Conservation (phyloP, 2,113 vertebrate genomes). For the Laticauda laticaudata region DNA sequence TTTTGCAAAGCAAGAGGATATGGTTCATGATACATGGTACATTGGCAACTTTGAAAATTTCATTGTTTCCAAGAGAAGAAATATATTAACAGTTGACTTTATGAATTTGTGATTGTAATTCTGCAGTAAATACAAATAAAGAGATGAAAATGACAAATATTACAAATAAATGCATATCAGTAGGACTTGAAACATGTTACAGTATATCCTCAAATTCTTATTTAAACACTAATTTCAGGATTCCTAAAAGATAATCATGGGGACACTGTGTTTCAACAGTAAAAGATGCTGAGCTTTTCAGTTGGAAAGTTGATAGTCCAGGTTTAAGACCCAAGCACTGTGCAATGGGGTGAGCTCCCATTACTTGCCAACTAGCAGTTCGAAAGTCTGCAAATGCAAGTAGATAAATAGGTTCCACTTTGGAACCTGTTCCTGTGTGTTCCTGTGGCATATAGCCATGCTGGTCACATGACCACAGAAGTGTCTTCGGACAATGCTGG, state of each 20-base stretch:
- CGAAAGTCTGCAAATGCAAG: too few species aligned
- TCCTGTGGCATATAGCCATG: too few species aligned
- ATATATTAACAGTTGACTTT: conserved; percentile 34
- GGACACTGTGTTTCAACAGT: background rate
- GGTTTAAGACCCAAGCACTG: background rate
- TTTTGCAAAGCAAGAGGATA: conserved; percentile 63
- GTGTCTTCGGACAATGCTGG: too few species aligned
- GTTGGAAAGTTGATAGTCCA: background rate
- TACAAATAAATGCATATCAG: conserved; percentile 47
- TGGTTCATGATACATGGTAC: conserved; percentile 32
- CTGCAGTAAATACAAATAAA: conserved; percentile 6
- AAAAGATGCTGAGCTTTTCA: background rate
- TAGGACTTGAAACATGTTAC: background rate
- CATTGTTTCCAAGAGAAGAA: conserved; percentile 47
- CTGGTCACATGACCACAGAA: too few species aligned
- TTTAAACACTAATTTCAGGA: background rate
- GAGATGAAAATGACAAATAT: background rate
- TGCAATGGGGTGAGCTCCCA: background rate
- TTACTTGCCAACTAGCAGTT: too few species aligned
- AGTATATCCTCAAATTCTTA: background rate
- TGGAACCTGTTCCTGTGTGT: too few species aligned
- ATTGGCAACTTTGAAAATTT: conserved; percentile 46
- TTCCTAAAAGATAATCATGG: background rate
- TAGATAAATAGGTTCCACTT: too few species aligned
- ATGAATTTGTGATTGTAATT: conserved; percentile 23